A percentile compares a stretch with the other conserved stretches of the same genome.
Conservation (phyloP, 2,797 vertebrate genomes). For the Cuculus canorus region DNA sequence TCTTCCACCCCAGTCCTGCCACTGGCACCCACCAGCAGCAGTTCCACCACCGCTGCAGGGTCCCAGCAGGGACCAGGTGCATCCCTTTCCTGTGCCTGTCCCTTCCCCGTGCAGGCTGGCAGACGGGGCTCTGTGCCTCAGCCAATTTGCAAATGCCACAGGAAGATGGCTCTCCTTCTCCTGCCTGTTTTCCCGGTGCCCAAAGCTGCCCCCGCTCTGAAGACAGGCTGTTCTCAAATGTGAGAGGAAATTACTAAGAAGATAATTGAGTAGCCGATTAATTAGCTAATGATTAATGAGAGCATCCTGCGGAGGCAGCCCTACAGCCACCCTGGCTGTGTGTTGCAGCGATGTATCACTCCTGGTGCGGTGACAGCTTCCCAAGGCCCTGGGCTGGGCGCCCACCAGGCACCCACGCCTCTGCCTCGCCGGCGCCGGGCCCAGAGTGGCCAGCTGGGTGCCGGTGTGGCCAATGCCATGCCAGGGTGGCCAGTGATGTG, state of each 20-base stretch:
- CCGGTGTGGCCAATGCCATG: not conserved
- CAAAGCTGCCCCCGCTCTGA: not conserved
- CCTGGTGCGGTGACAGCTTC: not conserved
- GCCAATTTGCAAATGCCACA: constrained; percentile 1
- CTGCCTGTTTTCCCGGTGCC: constrained; percentile 3
- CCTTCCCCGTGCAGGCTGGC: not conserved
- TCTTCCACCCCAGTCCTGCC: no score
- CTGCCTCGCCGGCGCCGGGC: fast-evolving
- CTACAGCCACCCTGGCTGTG: not conserved
- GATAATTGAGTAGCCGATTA: constrained; percentile 58
- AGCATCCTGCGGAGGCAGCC: constrained; percentile 56
- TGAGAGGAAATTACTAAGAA: constrained; percentile 52
- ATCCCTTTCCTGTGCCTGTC: not conserved
- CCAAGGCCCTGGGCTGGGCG: not conserved
- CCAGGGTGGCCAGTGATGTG: fast-evolving
- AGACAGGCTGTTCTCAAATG: constrained; percentile 57
- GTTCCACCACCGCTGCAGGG: not conserved
- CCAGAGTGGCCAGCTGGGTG: fast-evolving
- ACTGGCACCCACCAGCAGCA: no score
- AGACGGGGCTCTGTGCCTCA: not conserved
- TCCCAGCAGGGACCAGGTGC: fast-evolving
- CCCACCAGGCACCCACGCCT: fast-evolving
- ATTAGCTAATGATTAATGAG: constrained; percentile 65
- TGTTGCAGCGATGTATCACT: constrained; percentile 24
- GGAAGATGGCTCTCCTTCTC: constrained; percentile 26